These are phyloP conservation scores for Centruroides vittatus DNA, from an alignment of 1,140 invertebrate species.

Conservation along the genomic window DNA sequence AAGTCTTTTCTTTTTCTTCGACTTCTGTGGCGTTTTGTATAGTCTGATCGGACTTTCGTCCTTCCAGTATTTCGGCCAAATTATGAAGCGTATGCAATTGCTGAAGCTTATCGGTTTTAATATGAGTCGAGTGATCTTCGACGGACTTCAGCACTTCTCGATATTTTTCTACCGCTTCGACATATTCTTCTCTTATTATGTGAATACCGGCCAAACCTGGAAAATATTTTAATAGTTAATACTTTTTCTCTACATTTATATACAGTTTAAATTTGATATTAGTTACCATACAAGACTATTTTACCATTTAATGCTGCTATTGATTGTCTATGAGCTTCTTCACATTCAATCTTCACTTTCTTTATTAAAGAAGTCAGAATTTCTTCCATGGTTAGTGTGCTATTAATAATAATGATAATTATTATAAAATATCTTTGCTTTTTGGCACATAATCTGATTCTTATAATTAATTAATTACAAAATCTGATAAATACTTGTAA, in stretches of 20 bases:
- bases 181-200: constrained; percentile 40
- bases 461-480: too few relatives aligned
- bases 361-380: constrained; percentile 47
- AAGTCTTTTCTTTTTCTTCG: too few relatives aligned
- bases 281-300: neutral
- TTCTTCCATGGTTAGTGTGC: constrained; percentile 49
- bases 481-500: too few relatives aligned
- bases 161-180: constrained; percentile 43
- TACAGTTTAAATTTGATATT: neutral
- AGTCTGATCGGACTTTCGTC: too few relatives aligned
- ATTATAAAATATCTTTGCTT: too few relatives aligned
- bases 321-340: constrained; percentile 45
- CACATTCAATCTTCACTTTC: constrained; percentile 45
- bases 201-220: constrained; percentile 42
- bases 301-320: constrained; percentile 48
- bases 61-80: constrained; percentile 33
- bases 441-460: too few relatives aligned
- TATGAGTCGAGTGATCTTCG: constrained; percentile 35
- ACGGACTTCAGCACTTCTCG: constrained; percentile 40
- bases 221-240: constrained; percentile 7
- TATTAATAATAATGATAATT: neutral
- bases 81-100: constrained; percentile 55
- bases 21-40: too few relatives aligned
- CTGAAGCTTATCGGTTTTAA: constrained; percentile 43
- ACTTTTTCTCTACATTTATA: too few relatives aligned